phyloP scores from a whole-genome alignment of 23 tunicate genomes.

The Diplosoma virens region DNA sequence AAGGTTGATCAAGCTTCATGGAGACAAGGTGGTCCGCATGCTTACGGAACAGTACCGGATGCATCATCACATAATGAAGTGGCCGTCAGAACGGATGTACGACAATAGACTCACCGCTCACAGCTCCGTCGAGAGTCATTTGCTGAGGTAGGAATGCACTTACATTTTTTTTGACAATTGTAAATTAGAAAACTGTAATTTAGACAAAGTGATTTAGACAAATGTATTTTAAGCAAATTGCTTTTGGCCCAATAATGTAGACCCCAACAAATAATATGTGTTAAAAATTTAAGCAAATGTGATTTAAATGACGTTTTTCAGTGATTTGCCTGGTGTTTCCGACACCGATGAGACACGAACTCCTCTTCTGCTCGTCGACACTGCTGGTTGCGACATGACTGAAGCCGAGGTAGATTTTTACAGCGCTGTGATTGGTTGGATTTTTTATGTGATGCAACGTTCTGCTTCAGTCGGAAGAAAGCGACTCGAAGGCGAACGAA shows the following conservation, averaged over 20 bases:
- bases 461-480: conserved; percentile 48
- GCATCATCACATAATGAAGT: conserved; percentile 73
- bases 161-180: too few species aligned
- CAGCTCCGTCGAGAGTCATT: conserved; percentile 55
- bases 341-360: conserved; percentile 38
- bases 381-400: conserved; percentile 81
- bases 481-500: conserved; percentile 70
- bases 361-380: conserved; percentile 76
- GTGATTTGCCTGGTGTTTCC: conserved; percentile 38
- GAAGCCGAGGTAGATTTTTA: conserved; percentile 42
- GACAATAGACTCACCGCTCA: conserved; percentile 67
- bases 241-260: too few species aligned
- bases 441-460: not conserved
- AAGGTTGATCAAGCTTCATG: conserved; percentile 39
- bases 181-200: too few species aligned
- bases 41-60: conserved; percentile 87
- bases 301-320: not conserved
- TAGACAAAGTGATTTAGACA: too few species aligned
- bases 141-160: conserved; percentile 37
- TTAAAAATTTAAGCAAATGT: too few species aligned
- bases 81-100: conserved; percentile 84
- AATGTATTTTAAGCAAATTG: too few species aligned
- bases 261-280: too few species aligned
- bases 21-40: conserved; percentile 46
- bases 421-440: not conserved